Evolutionary conservation across 2,113 vertebrate species (phyloP), one percentile per base, ranked within the genome.

Genomic region (Eudyptes chrysolophus): DNA sequence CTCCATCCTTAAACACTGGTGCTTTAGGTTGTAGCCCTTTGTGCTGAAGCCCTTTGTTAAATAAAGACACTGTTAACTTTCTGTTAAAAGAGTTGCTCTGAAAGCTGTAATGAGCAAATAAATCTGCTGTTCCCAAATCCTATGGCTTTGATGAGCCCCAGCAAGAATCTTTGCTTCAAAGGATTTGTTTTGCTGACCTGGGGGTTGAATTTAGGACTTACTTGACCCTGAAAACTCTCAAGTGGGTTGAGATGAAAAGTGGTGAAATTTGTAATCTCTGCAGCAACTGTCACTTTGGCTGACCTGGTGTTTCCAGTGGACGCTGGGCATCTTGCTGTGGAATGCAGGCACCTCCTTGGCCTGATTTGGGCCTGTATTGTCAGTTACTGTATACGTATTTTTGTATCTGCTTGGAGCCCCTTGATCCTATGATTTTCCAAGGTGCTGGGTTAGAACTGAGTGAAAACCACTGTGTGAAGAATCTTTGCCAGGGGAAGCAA

Each of bases 371-470:
- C 26, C 36, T 75, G 2, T 18, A 0, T 6, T 44, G 19, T n/a
- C 38, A 32, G 17, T 12, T 61, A 32, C 60, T 3, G 27, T 4
- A 3, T 3, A 11, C 0, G 0, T 81, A 10, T 9, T 25, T 72
- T 83, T 36, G 10, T 24, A 38, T 54, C 27, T 58, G 25, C 36
- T 54, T 72, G 26, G 26, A 76, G 52, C 8, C 12, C 30, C 21
- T 52, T 1, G 4, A 27, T 42, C 32, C 38, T 26, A 8, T 52
- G 66, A 25, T 62, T 95, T 80, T 54, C 29, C 40, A 52, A 49
- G 34, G 16, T 65, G 9, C 21, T 66, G 19, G 10, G 13, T 48
- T 78, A 61, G 44, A 88, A 52, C 11, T 30, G 36, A 68, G 16
- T 76, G 52, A 72, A 88, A 86, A 60, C 13, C 8, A 8, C 30